Conservation (phyloP, 2,113 vertebrate genomes). For the Psittacus erithacus region DNA sequence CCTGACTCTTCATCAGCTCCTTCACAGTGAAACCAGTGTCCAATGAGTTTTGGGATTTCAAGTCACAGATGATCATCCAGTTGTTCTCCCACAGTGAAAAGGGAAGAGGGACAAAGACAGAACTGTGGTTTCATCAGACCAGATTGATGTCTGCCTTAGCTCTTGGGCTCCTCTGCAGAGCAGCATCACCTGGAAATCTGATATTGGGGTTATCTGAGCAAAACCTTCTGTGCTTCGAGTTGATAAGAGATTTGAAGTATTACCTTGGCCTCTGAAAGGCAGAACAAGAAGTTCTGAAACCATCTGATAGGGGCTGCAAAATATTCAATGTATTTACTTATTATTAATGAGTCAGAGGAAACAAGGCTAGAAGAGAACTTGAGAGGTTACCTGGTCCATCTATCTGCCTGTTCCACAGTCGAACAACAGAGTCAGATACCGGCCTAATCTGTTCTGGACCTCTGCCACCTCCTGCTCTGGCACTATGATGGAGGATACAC, state of each 20-base stretch:
- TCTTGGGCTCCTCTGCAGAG: not conserved
- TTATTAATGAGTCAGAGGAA: not conserved
- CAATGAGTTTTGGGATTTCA: not conserved
- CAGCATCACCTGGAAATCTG: not conserved
- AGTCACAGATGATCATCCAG: not conserved
- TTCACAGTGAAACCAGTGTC: not conserved
- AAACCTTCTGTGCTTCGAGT: not conserved
- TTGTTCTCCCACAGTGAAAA: not conserved
- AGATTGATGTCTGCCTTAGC: not conserved
- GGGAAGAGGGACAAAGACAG: not conserved
- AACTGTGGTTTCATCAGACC: not conserved
- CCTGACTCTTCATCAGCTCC: not conserved
- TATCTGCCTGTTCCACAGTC: not conserved
- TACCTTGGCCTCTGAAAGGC: not conserved
- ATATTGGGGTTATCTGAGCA: not conserved
- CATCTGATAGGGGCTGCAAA: not conserved
- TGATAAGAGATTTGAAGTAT: not conserved
- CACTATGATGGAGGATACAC: not conserved
- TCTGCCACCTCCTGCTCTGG: not conserved
- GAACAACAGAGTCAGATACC: not conserved
- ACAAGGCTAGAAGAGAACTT: not conserved
- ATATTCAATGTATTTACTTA: not conserved
- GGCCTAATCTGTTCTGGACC: not conserved
- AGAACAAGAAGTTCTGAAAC: not conserved
- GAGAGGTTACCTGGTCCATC: not conserved